A percentile compares a stretch with the other conserved stretches of the same genome.
Conservation (phyloP, 2,888 invertebrate species). For the Acronicta psi region DNA sequence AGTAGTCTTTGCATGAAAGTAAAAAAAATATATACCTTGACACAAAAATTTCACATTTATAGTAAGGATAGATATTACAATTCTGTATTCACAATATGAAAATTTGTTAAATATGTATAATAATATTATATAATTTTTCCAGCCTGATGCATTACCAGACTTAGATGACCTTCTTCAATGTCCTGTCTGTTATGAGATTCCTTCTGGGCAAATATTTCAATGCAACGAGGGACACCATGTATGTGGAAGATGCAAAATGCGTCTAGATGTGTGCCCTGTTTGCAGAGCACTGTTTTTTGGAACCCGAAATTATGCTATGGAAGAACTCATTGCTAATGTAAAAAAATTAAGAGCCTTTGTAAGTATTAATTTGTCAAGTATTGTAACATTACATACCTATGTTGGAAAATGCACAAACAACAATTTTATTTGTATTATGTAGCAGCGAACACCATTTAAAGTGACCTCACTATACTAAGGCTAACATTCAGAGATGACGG, state of each 20-base stretch:
- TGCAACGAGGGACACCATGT: conserved; percentile 89
- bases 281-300: conserved; percentile 86
- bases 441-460: too few relatives aligned
- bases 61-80: too few relatives aligned
- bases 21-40: too few relatives aligned
- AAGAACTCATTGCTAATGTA: conserved; percentile 86
- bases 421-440: too few relatives aligned
- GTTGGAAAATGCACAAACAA: too few relatives aligned
- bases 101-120: too few relatives aligned
- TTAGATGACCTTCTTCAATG: conserved; percentile 89
- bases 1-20: too few relatives aligned
- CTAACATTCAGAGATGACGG: too few relatives aligned
- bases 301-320: conserved; percentile 88
- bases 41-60: too few relatives aligned
- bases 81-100: too few relatives aligned
- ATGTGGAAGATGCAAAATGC: conserved; percentile 83
- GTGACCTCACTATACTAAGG: too few relatives aligned
- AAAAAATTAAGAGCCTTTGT: conserved; percentile 81
- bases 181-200: conserved; percentile 89
- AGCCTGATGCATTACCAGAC: conserved; percentile 80
- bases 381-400: too few relatives aligned
- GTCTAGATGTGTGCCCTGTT: conserved; percentile 85
- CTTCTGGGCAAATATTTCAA: conserved; percentile 83
- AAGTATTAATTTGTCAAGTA: conserved; percentile 62
- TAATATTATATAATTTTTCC: conserved; percentile 45